phyloP scores from a whole-genome alignment of 2,113 vertebrate genomes.

The Oxyura jamaicensis region DNA sequence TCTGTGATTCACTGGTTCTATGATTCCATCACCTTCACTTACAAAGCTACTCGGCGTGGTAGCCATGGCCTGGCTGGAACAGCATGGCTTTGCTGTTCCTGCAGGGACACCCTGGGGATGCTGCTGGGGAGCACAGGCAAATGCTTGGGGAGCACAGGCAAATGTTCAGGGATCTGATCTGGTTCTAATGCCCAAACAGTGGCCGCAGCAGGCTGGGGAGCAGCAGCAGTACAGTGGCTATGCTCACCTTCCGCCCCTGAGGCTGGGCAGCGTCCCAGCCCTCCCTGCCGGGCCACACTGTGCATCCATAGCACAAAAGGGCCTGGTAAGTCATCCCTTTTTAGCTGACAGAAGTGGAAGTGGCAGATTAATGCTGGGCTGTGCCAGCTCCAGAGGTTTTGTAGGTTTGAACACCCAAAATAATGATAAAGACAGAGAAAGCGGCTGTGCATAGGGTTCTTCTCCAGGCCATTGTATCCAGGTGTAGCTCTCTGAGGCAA shows the following conservation, averaged over 20 bases:
- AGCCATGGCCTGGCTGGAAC: not conserved
- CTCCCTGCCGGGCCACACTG: accelerated
- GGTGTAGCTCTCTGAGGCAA: not conserved
- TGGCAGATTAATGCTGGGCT: accelerated
- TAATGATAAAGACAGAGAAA: not conserved
- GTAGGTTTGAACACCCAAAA: not conserved
- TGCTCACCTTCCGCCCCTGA: accelerated
- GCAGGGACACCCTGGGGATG: not conserved
- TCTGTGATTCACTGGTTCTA: too few relatives aligned
- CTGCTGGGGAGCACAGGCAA: not conserved
- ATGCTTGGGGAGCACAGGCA: not conserved
- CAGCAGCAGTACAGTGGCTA: accelerated
- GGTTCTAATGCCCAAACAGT: accelerated
- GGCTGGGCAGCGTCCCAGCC: not conserved
- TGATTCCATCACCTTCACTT: not conserved
- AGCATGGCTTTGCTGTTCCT: not conserved
- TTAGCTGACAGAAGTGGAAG: not conserved
- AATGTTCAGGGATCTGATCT: not conserved
- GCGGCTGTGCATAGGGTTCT: not conserved
- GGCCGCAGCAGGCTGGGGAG: not conserved
- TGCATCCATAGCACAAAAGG: accelerated
- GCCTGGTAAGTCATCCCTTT: accelerated
- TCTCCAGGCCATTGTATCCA: not conserved
- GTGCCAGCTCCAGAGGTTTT: accelerated
- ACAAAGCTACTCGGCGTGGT: not conserved